Evolutionary conservation across 2,113 vertebrate genomes (phyloP).

Genomic region (Marcusenius ussheri): DNA sequence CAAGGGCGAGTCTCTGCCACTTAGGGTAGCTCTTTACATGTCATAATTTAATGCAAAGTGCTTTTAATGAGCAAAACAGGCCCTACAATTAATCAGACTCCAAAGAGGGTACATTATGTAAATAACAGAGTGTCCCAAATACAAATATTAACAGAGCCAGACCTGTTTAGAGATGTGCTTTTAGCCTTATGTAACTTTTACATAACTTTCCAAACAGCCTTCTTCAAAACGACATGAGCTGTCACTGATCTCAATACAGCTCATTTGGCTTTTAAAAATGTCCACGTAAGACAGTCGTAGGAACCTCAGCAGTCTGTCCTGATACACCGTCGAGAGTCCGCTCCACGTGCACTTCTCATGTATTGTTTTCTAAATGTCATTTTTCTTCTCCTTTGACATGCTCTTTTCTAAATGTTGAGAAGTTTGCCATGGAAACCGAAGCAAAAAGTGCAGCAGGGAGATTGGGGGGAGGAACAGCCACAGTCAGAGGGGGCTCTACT

Average conservation of each 20-base stretch:
- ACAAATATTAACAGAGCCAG: neutral
- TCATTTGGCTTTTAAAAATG: neutral
- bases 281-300: neutral
- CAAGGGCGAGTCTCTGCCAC: neutral
- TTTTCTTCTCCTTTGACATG: neutral
- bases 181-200: neutral
- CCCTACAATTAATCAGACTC: neutral
- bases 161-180: neutral
- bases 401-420: neutral
- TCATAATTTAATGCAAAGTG: neutral
- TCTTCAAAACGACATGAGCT: neutral
- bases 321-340: neutral
- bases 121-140: neutral
- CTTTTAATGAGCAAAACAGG: neutral
- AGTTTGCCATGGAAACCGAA: constrained; percentile 8
- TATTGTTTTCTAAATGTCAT: constrained; percentile 1
- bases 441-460: neutral
- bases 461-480: neutral
- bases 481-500: neutral
- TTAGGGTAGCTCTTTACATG: neutral
- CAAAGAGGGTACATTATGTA: neutral
- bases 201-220: neutral
- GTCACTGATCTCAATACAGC: neutral
- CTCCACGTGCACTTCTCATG: neutral
- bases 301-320: neutral